phyloP scores from a whole-genome alignment of 2,797 vertebrate species.

The Gephyroberyx darwinii region DNA sequence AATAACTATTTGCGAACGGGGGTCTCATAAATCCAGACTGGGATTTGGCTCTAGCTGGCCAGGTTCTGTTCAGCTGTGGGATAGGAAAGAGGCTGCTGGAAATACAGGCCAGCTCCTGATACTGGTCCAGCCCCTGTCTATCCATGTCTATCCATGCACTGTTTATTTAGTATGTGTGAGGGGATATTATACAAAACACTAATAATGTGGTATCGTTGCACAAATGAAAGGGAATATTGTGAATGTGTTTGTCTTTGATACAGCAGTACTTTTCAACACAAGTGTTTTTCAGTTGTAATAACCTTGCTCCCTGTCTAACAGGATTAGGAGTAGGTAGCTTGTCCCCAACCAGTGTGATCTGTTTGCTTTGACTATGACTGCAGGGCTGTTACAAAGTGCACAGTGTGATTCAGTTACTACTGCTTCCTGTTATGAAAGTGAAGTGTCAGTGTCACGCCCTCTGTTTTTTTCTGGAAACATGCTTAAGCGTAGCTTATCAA shows the following conservation, averaged over 20 bases:
- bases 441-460: slow-evolving; percentile 54
- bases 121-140: slow-evolving; percentile 8
- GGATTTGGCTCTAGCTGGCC: slow-evolving; percentile 26
- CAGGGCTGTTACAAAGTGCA: slow-evolving; percentile 19
- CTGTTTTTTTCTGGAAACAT: slow-evolving; percentile 45
- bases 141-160: neutral
- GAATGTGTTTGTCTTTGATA: too few relatives aligned
- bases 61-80: slow-evolving; percentile 29
- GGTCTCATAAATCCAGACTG: slow-evolving; percentile 50
- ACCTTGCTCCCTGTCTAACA: slow-evolving; percentile 33
- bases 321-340: slow-evolving; percentile 31
- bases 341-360: slow-evolving; percentile 3
- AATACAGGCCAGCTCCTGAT: slow-evolving; percentile 33
- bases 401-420: slow-evolving; percentile 31
- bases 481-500: slow-evolving; percentile 2
- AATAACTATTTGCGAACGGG: slow-evolving; percentile 59
- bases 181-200: slow-evolving; percentile 16
- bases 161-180: slow-evolving; percentile 4
- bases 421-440: slow-evolving; percentile 70
- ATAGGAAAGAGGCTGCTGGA: slow-evolving; percentile 6
- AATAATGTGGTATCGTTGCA: neutral
- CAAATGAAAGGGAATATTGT: slow-evolving; percentile 11
- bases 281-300: slow-evolving; percentile 31
- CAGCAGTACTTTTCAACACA: neutral
- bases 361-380: slow-evolving; percentile 30